These are phyloP conservation scores for Pseudocheirus occidentalis DNA, from an alignment of 2,797 vertebrate genomes.

Conservation along the genomic window DNA sequence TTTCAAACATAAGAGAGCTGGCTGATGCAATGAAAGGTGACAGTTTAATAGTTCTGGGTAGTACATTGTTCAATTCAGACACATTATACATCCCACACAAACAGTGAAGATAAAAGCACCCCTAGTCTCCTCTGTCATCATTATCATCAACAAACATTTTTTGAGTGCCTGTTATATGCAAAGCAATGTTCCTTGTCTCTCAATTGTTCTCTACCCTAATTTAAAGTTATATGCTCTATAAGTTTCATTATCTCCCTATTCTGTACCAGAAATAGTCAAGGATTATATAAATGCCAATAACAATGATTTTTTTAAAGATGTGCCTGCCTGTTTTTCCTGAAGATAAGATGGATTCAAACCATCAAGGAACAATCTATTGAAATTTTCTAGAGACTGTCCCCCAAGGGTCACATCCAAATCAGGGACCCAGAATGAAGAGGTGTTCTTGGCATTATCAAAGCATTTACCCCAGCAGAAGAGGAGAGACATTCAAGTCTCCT, in stretches of 20 bases:
- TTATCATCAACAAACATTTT: neutral
- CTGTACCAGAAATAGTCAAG: neutral
- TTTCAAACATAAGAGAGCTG: neutral
- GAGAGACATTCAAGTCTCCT: slow-evolving; percentile 16
- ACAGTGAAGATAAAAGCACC: slow-evolving; percentile 1
- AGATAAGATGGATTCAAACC: neutral
- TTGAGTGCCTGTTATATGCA: neutral
- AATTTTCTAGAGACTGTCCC: neutral
- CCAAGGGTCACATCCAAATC: neutral
- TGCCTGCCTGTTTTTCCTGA: neutral
- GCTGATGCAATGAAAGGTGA: neutral
- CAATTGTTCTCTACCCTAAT: neutral
- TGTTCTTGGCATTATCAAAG: neutral
- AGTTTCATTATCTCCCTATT: neutral
- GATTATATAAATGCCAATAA: neutral
- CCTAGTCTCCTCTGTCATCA: neutral
- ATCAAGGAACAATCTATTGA: neutral
- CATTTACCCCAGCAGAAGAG: slow-evolving; percentile 30
- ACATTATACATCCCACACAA: neutral
- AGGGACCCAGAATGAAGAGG: slow-evolving; percentile 1
- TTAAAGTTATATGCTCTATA: neutral
- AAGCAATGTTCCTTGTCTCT: neutral
- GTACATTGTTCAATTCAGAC: neutral
- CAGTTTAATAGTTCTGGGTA: neutral
- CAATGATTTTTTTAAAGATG: neutral